These are phyloP conservation scores for Oncopodura yosiiana DNA, from an alignment of 1,140 invertebrate species.

Conservation along the genomic window DNA sequence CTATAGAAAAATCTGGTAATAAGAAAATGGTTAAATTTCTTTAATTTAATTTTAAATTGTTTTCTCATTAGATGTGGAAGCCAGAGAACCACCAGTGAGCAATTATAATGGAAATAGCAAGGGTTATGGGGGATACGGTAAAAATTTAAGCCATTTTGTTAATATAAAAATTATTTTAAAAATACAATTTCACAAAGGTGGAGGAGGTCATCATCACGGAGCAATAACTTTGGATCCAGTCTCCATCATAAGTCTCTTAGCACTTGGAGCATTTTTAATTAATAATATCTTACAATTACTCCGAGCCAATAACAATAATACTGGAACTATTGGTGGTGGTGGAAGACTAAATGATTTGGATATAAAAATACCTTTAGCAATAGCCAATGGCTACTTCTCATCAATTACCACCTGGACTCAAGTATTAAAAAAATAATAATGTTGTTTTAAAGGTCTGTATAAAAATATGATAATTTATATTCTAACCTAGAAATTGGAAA, in stretches of 20 bases:
- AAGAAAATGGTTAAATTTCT: not conserved
- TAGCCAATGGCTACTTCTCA: too few species aligned
- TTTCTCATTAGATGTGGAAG: not conserved
- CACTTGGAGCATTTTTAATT: conserved; percentile 33
- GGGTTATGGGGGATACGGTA: not conserved
- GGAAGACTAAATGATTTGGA: conserved; percentile 9
- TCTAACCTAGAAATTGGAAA: too few species aligned
- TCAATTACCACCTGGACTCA: too few species aligned
- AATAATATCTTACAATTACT: conserved; percentile 34
- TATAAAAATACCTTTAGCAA: conserved; percentile 16
- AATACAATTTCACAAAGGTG: too few species aligned
- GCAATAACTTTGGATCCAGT: conserved; percentile 34
- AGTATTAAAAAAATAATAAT: too few species aligned
- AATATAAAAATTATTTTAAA: too few species aligned
- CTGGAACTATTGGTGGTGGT: not conserved
- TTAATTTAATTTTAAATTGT: not conserved
- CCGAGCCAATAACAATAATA: conserved; percentile 15
- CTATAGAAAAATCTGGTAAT: not conserved
- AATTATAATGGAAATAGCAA: not conserved
- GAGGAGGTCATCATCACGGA: conserved; percentile 25
- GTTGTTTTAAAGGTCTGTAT: too few species aligned
- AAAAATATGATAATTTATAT: too few species aligned
- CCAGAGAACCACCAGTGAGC: not conserved
- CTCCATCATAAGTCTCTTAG: conserved; percentile 32
- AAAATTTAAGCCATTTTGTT: too few species aligned